Evolutionary conservation across 2,888 invertebrate species (phyloP).

Genomic region (Fabriciana adippe): DNA sequence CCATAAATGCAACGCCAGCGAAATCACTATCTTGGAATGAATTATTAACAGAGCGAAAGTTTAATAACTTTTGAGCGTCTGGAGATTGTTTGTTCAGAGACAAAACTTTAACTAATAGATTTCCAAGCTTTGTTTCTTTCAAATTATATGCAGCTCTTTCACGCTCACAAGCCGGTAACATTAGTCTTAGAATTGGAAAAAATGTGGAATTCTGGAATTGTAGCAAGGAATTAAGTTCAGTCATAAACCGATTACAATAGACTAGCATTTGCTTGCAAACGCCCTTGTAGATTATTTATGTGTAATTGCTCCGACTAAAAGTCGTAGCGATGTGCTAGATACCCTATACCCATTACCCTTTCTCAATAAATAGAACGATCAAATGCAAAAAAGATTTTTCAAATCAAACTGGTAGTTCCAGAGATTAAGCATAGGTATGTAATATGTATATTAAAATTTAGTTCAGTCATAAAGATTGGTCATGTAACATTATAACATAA

Average conservation of each 20-base stretch:
- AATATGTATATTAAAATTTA: too few relatives aligned
- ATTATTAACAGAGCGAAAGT: slow-evolving; percentile 74
- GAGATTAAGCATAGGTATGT: too few relatives aligned
- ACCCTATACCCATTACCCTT: too few relatives aligned
- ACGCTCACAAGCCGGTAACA: slow-evolving; percentile 90
- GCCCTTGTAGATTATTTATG: too few relatives aligned
- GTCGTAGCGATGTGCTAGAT: too few relatives aligned
- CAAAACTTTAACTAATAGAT: slow-evolving; percentile 88
- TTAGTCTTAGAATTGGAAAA: slow-evolving; percentile 89
- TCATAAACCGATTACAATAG: background rate
- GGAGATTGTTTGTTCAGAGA: slow-evolving; percentile 85
- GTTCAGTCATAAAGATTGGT: too few relatives aligned
- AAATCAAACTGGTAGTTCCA: too few relatives aligned
- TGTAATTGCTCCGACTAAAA: too few relatives aligned
- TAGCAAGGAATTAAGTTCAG: background rate
- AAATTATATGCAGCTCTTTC: slow-evolving; percentile 92
- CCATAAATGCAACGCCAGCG: slow-evolving; percentile 88
- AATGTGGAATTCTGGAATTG: slow-evolving; percentile 80
- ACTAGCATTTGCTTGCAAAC: background rate
- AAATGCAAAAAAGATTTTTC: too few relatives aligned
- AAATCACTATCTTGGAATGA: slow-evolving; percentile 86
- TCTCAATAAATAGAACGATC: too few relatives aligned
- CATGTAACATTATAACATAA: too few relatives aligned
- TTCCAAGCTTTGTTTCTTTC: slow-evolving; percentile 89
- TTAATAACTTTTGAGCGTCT: slow-evolving; percentile 67